Percentiles rank a stretch among this genome's conserved stretches.
phyloP scores from a whole-genome alignment of 2,888 invertebrate genomes.

The Drosophila multiciliata region DNA sequence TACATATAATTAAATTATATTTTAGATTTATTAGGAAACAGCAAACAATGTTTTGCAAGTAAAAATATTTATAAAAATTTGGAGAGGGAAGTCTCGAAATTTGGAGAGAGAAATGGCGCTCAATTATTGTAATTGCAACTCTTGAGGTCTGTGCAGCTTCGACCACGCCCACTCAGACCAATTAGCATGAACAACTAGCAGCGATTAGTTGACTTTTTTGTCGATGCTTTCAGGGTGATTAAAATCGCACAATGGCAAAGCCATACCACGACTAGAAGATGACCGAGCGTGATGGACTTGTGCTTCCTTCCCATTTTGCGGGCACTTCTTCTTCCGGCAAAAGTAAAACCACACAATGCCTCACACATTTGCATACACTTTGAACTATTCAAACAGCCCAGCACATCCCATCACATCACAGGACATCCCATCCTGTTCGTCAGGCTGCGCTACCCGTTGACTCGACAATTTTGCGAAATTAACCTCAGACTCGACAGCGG shows the following conservation, averaged over 20 bases:
- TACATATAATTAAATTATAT: conserved; percentile 8
- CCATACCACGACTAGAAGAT: conserved; percentile 64
- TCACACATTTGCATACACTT: conserved; percentile 78
- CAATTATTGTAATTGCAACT: conserved; percentile 53
- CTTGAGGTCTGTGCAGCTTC: conserved; percentile 26
- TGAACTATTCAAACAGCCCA: conserved; percentile 66
- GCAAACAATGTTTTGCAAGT: neutral
- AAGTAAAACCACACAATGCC: conserved; percentile 79
- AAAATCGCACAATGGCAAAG: conserved; percentile 70
- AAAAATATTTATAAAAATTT: too few species aligned
- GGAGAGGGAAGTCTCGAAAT: too few species aligned
- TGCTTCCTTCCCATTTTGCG: conserved; percentile 17
- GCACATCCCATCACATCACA: neutral
- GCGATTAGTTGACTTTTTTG: conserved; percentile 74
- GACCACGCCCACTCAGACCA: conserved; percentile 56
- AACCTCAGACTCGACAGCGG: conserved; percentile 78
- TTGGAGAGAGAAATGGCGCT: neutral
- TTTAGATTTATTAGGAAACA: neutral
- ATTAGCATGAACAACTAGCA: conserved; percentile 61
- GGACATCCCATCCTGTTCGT: neutral
- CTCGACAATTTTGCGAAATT: conserved; percentile 82
- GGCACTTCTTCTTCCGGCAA: conserved; percentile 63
- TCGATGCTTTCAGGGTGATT: conserved; percentile 76
- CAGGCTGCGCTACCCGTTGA: conserved; percentile 64
- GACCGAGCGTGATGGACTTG: conserved; percentile 56